Evolutionary conservation across 23 tunicate genomes (phyloP).

Genomic region (Ascidia mentula): DNA sequence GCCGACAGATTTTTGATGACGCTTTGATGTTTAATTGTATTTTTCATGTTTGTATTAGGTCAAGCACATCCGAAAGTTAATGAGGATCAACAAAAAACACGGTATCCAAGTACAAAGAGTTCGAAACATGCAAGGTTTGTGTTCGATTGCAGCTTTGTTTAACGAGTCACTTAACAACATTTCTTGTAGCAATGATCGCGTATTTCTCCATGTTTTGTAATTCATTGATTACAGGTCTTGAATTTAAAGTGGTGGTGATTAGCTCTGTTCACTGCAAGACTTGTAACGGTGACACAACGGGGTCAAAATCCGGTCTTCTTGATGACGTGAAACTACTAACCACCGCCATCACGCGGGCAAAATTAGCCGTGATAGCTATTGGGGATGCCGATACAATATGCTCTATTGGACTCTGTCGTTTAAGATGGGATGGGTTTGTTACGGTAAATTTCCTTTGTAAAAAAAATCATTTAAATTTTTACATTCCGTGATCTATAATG

Average conservation of each 20-base stretch:
- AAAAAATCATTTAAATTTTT: no score
- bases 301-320: slow-evolving; percentile 46
- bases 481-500: no score
- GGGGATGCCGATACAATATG: slow-evolving; percentile 68
- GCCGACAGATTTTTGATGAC: no score
- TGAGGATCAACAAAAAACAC: background rate
- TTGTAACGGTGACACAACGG: slow-evolving; percentile 12
- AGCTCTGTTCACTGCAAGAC: slow-evolving; percentile 47
- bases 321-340: slow-evolving; percentile 51
- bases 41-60: background rate
- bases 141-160: no score
- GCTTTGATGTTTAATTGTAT: no score
- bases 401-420: slow-evolving; percentile 47
- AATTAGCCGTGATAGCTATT: slow-evolving; percentile 45
- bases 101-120: background rate
- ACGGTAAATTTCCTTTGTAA: no score
- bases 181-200: background rate
- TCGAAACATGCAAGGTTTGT: background rate
- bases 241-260: slow-evolving; percentile 58
- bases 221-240: no score
- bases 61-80: background rate
- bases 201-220: background rate
- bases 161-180: background rate
- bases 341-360: slow-evolving; percentile 56
- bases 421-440: no score